phyloP scores from a whole-genome alignment of 1,140 invertebrate species.

The Rhopalosiphum padi region DNA sequence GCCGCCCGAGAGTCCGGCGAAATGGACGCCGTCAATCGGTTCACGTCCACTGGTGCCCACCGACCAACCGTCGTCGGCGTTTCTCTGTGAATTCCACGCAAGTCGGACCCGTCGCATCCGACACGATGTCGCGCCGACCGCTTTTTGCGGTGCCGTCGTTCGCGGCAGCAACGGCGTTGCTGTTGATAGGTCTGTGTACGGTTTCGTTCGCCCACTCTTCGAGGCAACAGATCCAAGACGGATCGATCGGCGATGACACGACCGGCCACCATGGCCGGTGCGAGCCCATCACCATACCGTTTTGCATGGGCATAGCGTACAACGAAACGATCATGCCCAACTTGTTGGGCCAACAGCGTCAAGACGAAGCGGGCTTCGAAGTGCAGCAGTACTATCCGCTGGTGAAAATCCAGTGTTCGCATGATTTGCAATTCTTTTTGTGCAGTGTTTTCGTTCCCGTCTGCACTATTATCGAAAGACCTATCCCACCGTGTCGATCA shows the following conservation, averaged over 20 bases:
- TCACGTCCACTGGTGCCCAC: neutral
- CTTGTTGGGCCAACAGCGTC: conserved; percentile 88
- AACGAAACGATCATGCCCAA: conserved; percentile 98
- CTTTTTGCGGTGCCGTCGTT: neutral
- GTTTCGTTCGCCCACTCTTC: neutral
- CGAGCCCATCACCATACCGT: conserved; percentile 89
- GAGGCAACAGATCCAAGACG: conserved; percentile 15
- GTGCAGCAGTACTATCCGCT: conserved; percentile 93
- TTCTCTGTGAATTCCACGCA: neutral
- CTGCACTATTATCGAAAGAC: conserved; percentile 89
- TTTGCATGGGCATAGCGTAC: conserved; percentile 92
- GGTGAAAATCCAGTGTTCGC: conserved; percentile 95
- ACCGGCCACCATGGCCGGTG: conserved; percentile 75
- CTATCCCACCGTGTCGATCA: conserved; percentile 90
- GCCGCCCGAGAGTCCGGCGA: neutral
- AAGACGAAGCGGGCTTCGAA: conserved; percentile 93
- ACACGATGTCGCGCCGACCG: neutral
- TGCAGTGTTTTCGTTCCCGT: conserved; percentile 96
- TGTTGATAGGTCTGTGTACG: neutral
- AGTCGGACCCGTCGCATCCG: too few relatives aligned
- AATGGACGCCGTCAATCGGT: neutral
- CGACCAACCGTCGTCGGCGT: neutral
- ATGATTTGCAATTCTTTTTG: conserved; percentile 92
- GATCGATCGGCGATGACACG: neutral
- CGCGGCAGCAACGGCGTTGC: neutral